Base-by-base conservation (phyloP, 1,140 invertebrate species). In the Aphelenchoides besseyi region DNA sequence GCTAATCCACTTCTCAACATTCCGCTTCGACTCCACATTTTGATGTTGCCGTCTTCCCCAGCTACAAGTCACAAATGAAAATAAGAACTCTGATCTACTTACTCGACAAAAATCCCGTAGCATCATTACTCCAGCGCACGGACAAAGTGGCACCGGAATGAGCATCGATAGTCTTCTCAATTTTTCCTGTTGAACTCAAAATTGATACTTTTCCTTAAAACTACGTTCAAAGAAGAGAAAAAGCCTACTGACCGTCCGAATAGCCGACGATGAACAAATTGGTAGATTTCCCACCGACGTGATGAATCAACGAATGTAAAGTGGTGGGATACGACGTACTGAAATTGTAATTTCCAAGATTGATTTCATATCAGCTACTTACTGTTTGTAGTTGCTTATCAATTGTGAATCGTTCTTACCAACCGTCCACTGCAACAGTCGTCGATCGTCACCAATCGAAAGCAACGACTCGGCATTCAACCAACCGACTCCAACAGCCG, bases 11-110 rank as follows among this genome's bases (percentile, higher is more conserved):
- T 95, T 29, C 95, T 88, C 2, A 98, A 86, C 90, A 98, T 94
- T 57, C 95, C 95, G 85, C 90, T 94, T 32, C 93, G 87, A 2
- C 95, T 97, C 95, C 95, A 99, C 69, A 97, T 91, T 87, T 97
- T 97, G 0, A 98, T 89, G 37, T 90, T 89, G 12, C 95, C 96
- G 88, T 99, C 96, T 88, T 98, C 95, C 0, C 95, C 94, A 81
- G 90, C 93, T 92, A 74, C n/a, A 80, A 81, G 1, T n/a, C 66
- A 54, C 12, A 61, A 55, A 41, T 0, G 29, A 26, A 32, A 57
- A 57, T 52, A 9, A 5, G n/a, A 64, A 0, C 69, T 30, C 2
- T 28, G 9, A 35, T 69, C 73, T 53, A 53, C 53, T 69, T 78
- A 91, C 92, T 90, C 82, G 93, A 95, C 1, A 95, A 86, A 53